Base-by-base conservation (phyloP, 2,113 vertebrate genomes). In the Cochlearius cochlearius region DNA sequence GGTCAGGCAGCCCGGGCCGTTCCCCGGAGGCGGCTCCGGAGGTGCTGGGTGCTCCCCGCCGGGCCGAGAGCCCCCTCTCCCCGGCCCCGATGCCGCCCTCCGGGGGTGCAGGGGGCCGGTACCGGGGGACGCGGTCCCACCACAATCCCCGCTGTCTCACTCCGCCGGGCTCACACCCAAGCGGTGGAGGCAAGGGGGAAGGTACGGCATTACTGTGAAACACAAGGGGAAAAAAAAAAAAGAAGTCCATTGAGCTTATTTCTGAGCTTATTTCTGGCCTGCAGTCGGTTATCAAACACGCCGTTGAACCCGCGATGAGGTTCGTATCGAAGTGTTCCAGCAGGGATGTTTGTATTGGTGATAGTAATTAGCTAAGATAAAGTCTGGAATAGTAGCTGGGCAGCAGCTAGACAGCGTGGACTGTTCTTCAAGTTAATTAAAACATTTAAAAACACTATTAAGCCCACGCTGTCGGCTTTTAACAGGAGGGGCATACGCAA, bases 201-300 rank as follows among this genome's bases (percentile, higher is more conserved):
- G 16, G 21, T 11, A 26, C 1, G 36, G 49, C 41, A 26, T 56
- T 47, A 11, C 41, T 5, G 32, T 20, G 66, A 60, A 72, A 88
- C 41, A 10, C 17, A 0, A 23, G 7, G 4, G 0, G 20, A 47
- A 47, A 5, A 2, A 58, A 41, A 20, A 45, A 18, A 45, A 5
- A 2, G 58, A 41, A 20, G 13, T 2, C 41, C 12, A 0, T 4
- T 3, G 72, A 68, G 18, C 10, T 66, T 27, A 8, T 86, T 78
- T 77, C 58, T 3, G 72, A 68, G 18, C 10, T 66, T 27, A 8
- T 86, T 78, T 77, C 58, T 96, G 92, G 62, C 20, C 71, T 39
- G 50, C 2, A 11, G n/a, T 45, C 59, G 25, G 50, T n/a, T 84
- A 77, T 74, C 45, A 86, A 89, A 84, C 29, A 2, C 3, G 60